These are phyloP conservation scores for Aleiodes testaceus DNA, from an alignment of 2,888 invertebrate genomes.

Conservation along the genomic window DNA sequence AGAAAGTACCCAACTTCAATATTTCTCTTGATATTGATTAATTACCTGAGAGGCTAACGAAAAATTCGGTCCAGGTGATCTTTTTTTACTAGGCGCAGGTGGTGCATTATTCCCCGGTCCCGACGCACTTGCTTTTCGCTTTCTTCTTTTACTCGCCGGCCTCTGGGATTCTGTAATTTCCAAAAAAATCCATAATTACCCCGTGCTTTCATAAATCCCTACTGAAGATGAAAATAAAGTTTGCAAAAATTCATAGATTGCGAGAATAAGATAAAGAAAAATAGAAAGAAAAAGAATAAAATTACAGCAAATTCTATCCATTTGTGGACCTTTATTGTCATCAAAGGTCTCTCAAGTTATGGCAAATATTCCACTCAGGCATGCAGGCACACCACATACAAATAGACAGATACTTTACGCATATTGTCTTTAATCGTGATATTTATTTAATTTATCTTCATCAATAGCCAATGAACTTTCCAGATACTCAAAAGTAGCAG, in stretches of 20 bases:
- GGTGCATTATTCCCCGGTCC: constrained; percentile 89
- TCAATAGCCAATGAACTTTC: no score
- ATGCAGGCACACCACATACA: constrained; percentile 58
- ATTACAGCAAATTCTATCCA: constrained; percentile 62
- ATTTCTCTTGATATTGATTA: not conserved
- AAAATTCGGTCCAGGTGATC: constrained; percentile 97
- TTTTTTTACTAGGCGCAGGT: constrained; percentile 93
- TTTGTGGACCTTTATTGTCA: constrained; percentile 72
- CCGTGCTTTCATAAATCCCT: not conserved
- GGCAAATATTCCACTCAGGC: constrained; percentile 58
- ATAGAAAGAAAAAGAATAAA: constrained; percentile 40
- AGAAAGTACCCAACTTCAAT: not conserved
- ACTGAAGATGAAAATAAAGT: not conserved
- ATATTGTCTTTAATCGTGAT: constrained; percentile 38
- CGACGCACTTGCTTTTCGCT: constrained; percentile 94
- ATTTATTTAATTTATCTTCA: not conserved
- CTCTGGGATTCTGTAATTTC: constrained; percentile 87
- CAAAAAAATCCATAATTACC: constrained; percentile 33
- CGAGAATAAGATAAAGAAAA: not conserved
- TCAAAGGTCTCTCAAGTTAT: constrained; percentile 69
- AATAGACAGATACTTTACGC: constrained; percentile 64
- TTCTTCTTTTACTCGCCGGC: constrained; percentile 95
- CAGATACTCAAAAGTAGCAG: no score
- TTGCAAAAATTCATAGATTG: not conserved
- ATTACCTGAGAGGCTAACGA: constrained; percentile 92